A percentile compares a stretch with the other conserved stretches of the same genome.
These are phyloP conservation scores for Antennarius striatus DNA, from an alignment of 2,113 vertebrate genomes.

Conservation along the genomic window DNA sequence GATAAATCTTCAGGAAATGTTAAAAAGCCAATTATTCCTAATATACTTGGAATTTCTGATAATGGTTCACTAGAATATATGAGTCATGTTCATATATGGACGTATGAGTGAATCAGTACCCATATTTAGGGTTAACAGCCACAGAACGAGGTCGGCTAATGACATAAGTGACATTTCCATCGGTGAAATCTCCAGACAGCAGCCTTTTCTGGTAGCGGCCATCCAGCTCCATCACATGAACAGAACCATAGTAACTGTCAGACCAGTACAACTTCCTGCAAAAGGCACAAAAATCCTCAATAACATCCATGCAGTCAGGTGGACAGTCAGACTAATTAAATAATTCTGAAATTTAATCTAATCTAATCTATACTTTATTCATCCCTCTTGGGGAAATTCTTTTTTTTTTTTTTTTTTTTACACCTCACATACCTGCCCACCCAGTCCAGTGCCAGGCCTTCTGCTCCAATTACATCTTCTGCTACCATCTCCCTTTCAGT, in stretches of 20 bases:
- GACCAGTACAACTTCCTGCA: conserved; percentile 77
- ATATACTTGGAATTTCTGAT: too few relatives aligned
- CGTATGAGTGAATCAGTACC: conserved; percentile 50
- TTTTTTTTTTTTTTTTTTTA: background rate
- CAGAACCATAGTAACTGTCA: conserved; percentile 57
- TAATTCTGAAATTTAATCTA: background rate
- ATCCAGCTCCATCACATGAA: conserved; percentile 77
- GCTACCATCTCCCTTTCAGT: conserved; percentile 62
- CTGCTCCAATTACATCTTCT: conserved; percentile 42
- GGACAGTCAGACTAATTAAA: too few relatives aligned
- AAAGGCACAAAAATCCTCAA: conserved; percentile 1
- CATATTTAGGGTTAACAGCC: conserved; percentile 75
- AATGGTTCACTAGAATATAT: too few relatives aligned
- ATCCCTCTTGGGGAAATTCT: too few relatives aligned
- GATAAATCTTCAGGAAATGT: too few relatives aligned
- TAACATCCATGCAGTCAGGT: background rate
- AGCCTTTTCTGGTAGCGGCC: conserved; percentile 72
- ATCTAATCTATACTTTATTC: too few relatives aligned
- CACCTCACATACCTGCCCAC: conserved; percentile 69
- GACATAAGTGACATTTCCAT: conserved; percentile 61
- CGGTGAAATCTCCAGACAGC: conserved; percentile 57
- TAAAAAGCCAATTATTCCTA: too few relatives aligned
- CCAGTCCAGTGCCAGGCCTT: conserved; percentile 76
- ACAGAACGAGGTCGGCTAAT: conserved; percentile 69
- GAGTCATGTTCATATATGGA: background rate